Evolutionary conservation across 2,797 vertebrate genomes (phyloP).

Genomic region (Perodicticus potto): DNA sequence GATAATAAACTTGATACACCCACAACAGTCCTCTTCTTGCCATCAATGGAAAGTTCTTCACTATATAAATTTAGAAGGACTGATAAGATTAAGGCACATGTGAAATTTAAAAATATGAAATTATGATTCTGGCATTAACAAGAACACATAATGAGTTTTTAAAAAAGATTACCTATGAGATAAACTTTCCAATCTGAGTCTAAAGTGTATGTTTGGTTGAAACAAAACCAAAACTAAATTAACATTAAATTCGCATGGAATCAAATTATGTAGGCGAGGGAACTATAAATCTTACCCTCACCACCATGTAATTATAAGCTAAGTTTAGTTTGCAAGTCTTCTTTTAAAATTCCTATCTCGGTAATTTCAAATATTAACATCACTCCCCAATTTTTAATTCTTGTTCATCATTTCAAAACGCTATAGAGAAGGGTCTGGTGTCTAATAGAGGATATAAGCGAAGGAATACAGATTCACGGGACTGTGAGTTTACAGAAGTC

Average conservation of each 20-base stretch:
- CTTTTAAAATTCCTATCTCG: not conserved
- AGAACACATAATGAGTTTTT: slow-evolving; percentile 1
- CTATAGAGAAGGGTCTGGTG: not conserved
- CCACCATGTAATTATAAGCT: not conserved
- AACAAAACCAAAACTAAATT: slow-evolving; percentile 31
- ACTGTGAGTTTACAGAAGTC: not conserved
- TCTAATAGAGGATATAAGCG: not conserved
- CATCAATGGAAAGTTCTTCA: not conserved
- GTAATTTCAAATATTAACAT: slow-evolving; percentile 28
- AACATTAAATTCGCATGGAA: not conserved
- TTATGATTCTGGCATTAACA: not conserved
- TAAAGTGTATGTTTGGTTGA: not conserved
- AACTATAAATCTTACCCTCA: not conserved
- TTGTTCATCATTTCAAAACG: not conserved
- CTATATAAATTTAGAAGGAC: not conserved
- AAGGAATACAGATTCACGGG: not conserved
- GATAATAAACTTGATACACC: not conserved
- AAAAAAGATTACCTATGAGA: not conserved
- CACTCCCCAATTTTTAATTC: not conserved
- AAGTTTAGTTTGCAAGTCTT: not conserved
- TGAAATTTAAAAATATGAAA: slow-evolving; percentile 15
- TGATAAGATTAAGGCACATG: not conserved
- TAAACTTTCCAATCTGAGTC: not conserved
- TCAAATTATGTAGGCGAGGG: not conserved
- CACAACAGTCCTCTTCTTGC: not conserved